Evolutionary conservation across 2,113 vertebrate genomes (phyloP), one percentile per base, ranked within the genome.

Genomic region (Accipiter virgatus): DNA sequence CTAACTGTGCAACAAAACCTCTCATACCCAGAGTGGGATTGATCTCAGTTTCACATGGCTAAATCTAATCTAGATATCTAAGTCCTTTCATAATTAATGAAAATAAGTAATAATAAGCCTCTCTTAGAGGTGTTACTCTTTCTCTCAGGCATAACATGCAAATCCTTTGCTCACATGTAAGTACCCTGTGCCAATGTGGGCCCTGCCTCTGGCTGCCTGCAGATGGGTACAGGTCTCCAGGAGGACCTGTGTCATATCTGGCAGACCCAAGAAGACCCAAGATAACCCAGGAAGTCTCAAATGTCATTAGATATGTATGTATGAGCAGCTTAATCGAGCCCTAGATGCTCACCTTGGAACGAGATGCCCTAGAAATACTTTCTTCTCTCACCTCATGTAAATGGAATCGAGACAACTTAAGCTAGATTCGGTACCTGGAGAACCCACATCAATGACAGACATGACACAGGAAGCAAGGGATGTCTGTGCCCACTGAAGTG

Each of bases 371-470:
- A 50, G 61, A 71, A 94, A 81, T 81, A 40, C 38, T 38, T 67
- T 71, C 8, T 75, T 71, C 50, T 85, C 47, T 80, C 43, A 72
- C 19, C 34, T 72, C 22, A 11, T 9, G 56, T 43, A 22, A 68
- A 75, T 4, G 29, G 22, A 82, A 73, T 80, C 31, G 68, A 56
- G 71, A 43, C 23, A 81, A 40, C 6, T 10, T 38, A 50, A 94
- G 47, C 7, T 31, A 31, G 36, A 72, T 32, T 75, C 27, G 56
- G 31, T 27, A 34, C 40, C 71, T 6, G 7, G 62, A 70, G 36
- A 85, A 75, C 5, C 20, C 52, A n/a, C 0, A 0, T 48, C 2
- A 1, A 34, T 40, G 38, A 31, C n/a, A 70, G 59, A 70, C 26
- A 38, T 3, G 17, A 42, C 45, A 53, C 59, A 48, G 43, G 18